A percentile compares a stretch with the other conserved stretches of the same genome.
Conservation (phyloP, 2,797 vertebrate species). For the Hoplostethus atlanticus region DNA sequence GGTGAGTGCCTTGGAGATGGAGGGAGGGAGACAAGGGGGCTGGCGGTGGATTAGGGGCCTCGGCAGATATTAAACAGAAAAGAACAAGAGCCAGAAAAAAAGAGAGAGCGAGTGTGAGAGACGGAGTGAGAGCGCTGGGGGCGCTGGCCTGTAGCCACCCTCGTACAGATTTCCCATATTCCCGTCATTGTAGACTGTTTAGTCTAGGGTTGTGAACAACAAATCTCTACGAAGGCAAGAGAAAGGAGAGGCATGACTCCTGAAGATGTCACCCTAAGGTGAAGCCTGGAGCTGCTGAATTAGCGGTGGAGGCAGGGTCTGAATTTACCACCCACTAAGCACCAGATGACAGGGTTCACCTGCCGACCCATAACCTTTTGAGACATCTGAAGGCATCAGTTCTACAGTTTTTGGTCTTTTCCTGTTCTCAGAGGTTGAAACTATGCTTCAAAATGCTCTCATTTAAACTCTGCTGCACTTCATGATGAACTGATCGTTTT, state of each 20-base stretch:
- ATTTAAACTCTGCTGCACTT: no score
- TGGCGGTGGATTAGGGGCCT: slow-evolving; percentile 36
- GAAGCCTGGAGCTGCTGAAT: slow-evolving; percentile 20
- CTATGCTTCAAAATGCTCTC: no score
- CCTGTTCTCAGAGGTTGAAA: no score
- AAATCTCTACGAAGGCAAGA: not conserved
- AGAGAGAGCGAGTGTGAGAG: not conserved
- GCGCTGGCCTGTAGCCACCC: not conserved
- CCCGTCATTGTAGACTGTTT: not conserved
- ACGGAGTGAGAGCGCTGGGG: slow-evolving; percentile 1
- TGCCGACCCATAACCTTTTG: no score
- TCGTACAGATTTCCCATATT: slow-evolving; percentile 4
- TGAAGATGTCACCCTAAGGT: no score
- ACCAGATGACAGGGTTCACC: no score
- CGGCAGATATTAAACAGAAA: slow-evolving; percentile 53
- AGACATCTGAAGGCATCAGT: no score
- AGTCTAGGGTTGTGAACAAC: not conserved
- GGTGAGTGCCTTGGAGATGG: slow-evolving; percentile 20
- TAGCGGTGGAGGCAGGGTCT: slow-evolving; percentile 13
- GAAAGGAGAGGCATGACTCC: no score
- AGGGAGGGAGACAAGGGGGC: slow-evolving; percentile 34
- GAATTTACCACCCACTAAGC: no score
- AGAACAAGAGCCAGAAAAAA: slow-evolving; percentile 39
- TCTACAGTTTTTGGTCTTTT: no score
- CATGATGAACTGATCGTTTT: no score